These are phyloP conservation scores for Pyrgus malvae DNA, from an alignment of 2,888 invertebrate species.

Conservation along the genomic window DNA sequence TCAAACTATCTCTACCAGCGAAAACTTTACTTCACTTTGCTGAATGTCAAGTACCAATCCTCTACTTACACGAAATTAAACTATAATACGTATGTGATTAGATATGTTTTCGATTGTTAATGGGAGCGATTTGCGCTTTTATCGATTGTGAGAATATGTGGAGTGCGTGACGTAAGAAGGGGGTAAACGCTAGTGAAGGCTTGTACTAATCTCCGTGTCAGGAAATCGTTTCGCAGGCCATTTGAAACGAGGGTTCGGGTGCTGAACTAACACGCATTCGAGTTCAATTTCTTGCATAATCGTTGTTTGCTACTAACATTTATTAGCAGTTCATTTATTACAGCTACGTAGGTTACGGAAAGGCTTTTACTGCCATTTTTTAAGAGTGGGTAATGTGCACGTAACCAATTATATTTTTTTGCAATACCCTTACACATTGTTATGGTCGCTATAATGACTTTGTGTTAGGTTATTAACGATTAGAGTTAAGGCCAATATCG, in stretches of 20 bases:
- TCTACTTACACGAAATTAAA: constrained; percentile 44
- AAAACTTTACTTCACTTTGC: constrained; percentile 40
- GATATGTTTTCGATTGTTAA: constrained; percentile 33
- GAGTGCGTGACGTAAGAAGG: constrained; percentile 81
- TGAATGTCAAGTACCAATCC: constrained; percentile 19
- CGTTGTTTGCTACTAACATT: constrained; percentile 57
- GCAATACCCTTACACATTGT: constrained; percentile 15
- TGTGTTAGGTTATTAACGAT: constrained; percentile 9
- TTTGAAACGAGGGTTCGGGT: constrained; percentile 72
- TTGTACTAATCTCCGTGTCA: constrained; percentile 82
- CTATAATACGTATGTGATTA: constrained; percentile 42
- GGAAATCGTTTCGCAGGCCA: constrained; percentile 82
- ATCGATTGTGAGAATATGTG: constrained; percentile 50
- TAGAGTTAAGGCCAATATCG: neutral
- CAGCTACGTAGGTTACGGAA: constrained; percentile 15
- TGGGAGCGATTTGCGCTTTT: constrained; percentile 57
- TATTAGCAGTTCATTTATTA: constrained; percentile 53
- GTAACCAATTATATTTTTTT: constrained; percentile 27
- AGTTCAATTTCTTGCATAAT: constrained; percentile 73
- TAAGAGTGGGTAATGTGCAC: constrained; percentile 24
- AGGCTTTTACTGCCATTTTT: constrained; percentile 19
- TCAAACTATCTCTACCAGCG: constrained; percentile 71
- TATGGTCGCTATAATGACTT: constrained; percentile 19
- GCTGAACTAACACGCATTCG: constrained; percentile 73
- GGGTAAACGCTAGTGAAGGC: constrained; percentile 77